phyloP scores from a whole-genome alignment of 37 sponge, comb jelly and placozoan genomes.

The Diacarnus erythraeanus region DNA sequence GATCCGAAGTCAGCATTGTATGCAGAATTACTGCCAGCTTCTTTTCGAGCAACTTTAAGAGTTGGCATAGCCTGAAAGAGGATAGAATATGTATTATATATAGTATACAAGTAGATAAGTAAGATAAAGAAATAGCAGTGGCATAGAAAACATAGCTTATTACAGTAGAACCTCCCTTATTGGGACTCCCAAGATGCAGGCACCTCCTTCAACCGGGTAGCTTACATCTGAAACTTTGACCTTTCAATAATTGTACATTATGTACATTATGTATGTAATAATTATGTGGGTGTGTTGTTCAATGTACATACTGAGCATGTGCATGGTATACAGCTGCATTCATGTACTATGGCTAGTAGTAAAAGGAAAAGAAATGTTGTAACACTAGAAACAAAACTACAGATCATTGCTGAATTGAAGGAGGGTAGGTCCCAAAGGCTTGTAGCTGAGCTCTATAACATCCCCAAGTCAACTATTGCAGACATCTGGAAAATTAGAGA shows the following conservation, averaged over 20 bases:
- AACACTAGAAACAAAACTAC: not conserved
- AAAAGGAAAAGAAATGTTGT: not conserved
- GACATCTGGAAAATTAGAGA: not conserved
- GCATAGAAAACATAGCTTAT: no score
- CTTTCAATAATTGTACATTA: no score
- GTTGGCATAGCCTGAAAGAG: constrained; percentile 17
- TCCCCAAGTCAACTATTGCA: constrained; percentile 10
- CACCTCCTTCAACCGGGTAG: no score
- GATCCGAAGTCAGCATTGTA: not conserved
- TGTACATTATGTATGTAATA: no score
- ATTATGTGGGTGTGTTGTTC: no score
- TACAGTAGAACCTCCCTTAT: no score
- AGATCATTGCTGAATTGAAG: not conserved
- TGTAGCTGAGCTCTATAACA: not conserved
- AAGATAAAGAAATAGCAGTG: not conserved
- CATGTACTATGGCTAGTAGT: no score
- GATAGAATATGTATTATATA: not conserved
- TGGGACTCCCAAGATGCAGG: no score
- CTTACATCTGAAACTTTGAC: no score
- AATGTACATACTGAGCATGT: no score
- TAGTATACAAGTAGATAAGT: no score
- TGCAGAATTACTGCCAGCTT: not conserved
- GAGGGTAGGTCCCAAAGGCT: not conserved
- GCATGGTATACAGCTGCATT: no score
- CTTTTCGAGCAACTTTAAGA: not conserved